Conservation (phyloP, 1,140 invertebrate genomes). For the Bombus superbus region DNA sequence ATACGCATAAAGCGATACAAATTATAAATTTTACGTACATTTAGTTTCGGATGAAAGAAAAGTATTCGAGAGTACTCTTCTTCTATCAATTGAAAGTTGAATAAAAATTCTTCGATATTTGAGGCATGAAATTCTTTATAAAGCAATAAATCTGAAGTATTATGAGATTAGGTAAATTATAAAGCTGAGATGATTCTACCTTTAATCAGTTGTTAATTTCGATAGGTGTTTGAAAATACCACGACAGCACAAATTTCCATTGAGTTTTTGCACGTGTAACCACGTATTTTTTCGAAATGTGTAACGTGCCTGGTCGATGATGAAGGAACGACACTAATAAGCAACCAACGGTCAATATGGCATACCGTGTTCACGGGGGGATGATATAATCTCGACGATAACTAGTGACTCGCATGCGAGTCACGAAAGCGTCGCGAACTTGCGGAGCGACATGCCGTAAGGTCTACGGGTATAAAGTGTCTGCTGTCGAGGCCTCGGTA, state of each 20-base stretch:
- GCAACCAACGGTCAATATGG: conserved; percentile 56
- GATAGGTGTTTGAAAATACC: background rate
- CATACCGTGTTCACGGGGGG: conserved; percentile 54
- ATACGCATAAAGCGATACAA: background rate
- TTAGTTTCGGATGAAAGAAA: background rate
- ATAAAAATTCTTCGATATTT: background rate
- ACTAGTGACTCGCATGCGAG: conserved; percentile 64
- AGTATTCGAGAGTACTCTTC: background rate
- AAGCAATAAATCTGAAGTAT: conserved; percentile 2
- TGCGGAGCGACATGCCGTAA: conserved; percentile 55
- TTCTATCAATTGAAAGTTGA: too few relatives aligned
- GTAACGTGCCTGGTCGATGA: conserved; percentile 57
- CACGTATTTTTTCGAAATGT: background rate
- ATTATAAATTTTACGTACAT: background rate
- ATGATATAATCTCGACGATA: conserved; percentile 67
- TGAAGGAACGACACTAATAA: conserved; percentile 65
- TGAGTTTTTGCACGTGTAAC: background rate
- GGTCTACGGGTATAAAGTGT: conserved; percentile 44
- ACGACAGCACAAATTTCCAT: background rate
- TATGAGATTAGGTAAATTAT: background rate
- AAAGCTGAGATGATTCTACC: background rate
- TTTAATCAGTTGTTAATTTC: background rate
- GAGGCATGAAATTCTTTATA: too few relatives aligned
- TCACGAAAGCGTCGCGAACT: conserved; percentile 63
- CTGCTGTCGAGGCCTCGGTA: background rate